Conservation (phyloP, 2,113 vertebrate genomes). For the Larimichthys crocea region DNA sequence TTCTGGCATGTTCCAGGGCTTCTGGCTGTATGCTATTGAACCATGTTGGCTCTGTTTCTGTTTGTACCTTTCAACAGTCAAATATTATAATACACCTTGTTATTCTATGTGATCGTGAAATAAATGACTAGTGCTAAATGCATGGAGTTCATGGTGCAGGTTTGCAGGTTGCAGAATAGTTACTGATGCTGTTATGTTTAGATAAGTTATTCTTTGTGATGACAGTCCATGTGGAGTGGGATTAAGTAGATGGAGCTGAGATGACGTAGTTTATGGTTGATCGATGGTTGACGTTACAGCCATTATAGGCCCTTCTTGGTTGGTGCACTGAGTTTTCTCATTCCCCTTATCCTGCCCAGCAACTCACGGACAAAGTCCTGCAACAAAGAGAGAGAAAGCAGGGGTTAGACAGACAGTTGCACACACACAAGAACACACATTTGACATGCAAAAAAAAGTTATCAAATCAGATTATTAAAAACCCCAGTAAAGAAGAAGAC, state of each 20-base stretch:
- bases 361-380: constrained; percentile 96
- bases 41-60: constrained; percentile 30
- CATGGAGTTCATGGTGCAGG: constrained; percentile 45
- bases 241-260: constrained; percentile 55
- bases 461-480: background rate
- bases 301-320: constrained; percentile 95
- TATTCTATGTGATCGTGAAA: constrained; percentile 41
- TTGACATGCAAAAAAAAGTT: background rate
- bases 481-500: background rate
- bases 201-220: constrained; percentile 43
- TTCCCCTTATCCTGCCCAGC: constrained; percentile 95
- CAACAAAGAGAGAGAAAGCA: constrained; percentile 11
- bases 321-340: constrained; percentile 96
- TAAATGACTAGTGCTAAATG: constrained; percentile 54
- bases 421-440: background rate
- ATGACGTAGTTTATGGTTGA: constrained; percentile 50
- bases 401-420: background rate
- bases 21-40: constrained; percentile 25
- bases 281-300: constrained; percentile 44
- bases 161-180: constrained; percentile 54
- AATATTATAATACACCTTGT: constrained; percentile 58
- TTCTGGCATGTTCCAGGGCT: constrained; percentile 45
- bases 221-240: constrained; percentile 57
- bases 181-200: constrained; percentile 47
- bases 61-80: constrained; percentile 68